These are phyloP conservation scores for Neoitamus cyanurus DNA, from an alignment of 2,888 invertebrate species.

Conservation along the genomic window DNA sequence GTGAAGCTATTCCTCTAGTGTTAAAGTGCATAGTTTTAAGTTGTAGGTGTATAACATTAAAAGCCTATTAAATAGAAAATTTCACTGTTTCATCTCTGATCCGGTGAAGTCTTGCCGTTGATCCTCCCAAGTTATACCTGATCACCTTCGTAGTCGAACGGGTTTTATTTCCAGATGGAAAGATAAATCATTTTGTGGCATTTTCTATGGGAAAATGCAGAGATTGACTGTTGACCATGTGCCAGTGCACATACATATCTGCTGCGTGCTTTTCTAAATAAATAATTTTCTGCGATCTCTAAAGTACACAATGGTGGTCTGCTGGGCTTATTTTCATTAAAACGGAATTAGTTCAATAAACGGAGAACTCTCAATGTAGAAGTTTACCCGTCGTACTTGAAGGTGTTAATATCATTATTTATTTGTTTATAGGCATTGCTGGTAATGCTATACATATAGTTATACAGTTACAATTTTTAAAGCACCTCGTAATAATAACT, in stretches of 20 bases:
- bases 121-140: neutral
- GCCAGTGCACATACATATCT: neutral
- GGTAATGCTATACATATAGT: too few species aligned
- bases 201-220: neutral
- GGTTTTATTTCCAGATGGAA: neutral
- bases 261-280: neutral
- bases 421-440: too few species aligned
- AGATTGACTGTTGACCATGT: neutral
- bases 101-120: neutral
- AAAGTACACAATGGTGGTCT: neutral
- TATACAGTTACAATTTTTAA: too few species aligned
- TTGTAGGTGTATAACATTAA: conserved; percentile 22
- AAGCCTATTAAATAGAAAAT: neutral
- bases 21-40: conserved; percentile 24
- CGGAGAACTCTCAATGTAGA: neutral
- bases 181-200: neutral
- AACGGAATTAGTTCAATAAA: neutral
- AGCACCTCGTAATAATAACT: too few species aligned
- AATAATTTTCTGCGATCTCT: neutral
- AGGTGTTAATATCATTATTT: too few species aligned
- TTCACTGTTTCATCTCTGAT: neutral
- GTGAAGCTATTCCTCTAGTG: conserved; percentile 41
- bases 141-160: neutral
- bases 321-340: neutral
- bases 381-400: neutral